Evolutionary conservation across 2,888 invertebrate genomes (phyloP).

Genomic region (Xestia sexstrigata): DNA sequence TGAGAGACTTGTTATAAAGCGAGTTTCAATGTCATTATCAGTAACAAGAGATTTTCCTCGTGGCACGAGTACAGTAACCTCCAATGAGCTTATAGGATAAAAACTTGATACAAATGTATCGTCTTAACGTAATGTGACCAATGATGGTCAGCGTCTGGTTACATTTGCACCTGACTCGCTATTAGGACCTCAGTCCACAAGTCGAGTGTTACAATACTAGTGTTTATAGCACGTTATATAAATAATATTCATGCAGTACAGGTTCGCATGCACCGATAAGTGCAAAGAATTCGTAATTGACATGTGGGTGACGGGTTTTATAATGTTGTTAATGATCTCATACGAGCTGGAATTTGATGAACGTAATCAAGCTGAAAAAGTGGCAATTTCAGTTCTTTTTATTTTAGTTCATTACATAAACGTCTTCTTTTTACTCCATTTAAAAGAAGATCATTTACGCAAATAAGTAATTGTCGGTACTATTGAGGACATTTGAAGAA

Average conservation of each 20-base stretch:
- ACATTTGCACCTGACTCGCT: constrained; percentile 70
- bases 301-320: constrained; percentile 36
- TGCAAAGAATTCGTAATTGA: constrained; percentile 51
- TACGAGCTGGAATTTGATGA: constrained; percentile 35
- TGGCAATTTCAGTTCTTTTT: constrained; percentile 10
- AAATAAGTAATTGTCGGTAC: background rate
- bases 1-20: background rate
- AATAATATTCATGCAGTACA: constrained; percentile 40
- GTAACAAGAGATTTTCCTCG: constrained; percentile 36
- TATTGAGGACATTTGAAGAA: background rate
- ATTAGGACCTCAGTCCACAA: constrained; percentile 37
- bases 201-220: constrained; percentile 40
- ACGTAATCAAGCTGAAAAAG: constrained; percentile 28
- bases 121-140: constrained; percentile 71
- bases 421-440: background rate
- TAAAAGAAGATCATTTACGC: constrained; percentile 11
- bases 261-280: constrained; percentile 65
- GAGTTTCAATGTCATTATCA: constrained; percentile 36
- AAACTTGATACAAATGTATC: constrained; percentile 70
- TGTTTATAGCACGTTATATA: constrained; percentile 55
- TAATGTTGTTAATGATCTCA: constrained; percentile 42
- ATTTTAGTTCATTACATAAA: background rate
- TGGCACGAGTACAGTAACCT: constrained; percentile 54
- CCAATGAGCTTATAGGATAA: constrained; percentile 42
- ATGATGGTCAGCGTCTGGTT: constrained; percentile 74